phyloP scores from a whole-genome alignment of 2,113 vertebrate species.

The Gobiocypris rarus region DNA sequence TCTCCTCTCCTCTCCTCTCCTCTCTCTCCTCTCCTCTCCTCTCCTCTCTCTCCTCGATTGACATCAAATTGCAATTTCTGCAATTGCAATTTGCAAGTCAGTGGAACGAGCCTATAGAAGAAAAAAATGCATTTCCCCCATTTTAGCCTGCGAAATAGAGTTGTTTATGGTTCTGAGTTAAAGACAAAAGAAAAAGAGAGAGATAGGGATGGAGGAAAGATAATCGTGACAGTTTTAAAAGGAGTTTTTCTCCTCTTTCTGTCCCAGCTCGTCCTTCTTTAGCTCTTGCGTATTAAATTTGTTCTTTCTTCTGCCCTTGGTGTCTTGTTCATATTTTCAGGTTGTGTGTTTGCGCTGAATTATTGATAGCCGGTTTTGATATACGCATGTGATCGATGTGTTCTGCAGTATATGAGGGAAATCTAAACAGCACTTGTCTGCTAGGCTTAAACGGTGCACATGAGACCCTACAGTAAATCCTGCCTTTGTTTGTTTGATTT shows the following conservation, averaged over 20 bases:
- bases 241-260: background rate
- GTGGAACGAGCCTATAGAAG: too few species aligned
- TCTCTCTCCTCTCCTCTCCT: background rate
- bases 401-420: slow-evolving; percentile 30
- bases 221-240: background rate
- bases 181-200: background rate
- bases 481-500: slow-evolving; percentile 28
- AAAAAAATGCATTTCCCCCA: background rate
- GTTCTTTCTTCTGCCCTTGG: slow-evolving; percentile 37
- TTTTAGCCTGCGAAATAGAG: background rate
- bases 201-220: background rate
- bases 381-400: slow-evolving; percentile 50
- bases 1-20: background rate
- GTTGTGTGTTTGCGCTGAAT: slow-evolving; percentile 48
- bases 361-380: slow-evolving; percentile 51
- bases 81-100: too few species aligned
- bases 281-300: slow-evolving; percentile 32
- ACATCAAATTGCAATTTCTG: too few species aligned
- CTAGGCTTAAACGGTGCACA: background rate
- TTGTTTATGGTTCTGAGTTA: slow-evolving; percentile 18
- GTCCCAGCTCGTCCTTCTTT: slow-evolving; percentile 51
- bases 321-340: slow-evolving; percentile 54
- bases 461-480: slow-evolving; percentile 9
- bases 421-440: slow-evolving; percentile 23
- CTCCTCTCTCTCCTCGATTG: too few species aligned